Base-by-base conservation (phyloP, 2,797 vertebrate species). In the Acomys russatus region DNA sequence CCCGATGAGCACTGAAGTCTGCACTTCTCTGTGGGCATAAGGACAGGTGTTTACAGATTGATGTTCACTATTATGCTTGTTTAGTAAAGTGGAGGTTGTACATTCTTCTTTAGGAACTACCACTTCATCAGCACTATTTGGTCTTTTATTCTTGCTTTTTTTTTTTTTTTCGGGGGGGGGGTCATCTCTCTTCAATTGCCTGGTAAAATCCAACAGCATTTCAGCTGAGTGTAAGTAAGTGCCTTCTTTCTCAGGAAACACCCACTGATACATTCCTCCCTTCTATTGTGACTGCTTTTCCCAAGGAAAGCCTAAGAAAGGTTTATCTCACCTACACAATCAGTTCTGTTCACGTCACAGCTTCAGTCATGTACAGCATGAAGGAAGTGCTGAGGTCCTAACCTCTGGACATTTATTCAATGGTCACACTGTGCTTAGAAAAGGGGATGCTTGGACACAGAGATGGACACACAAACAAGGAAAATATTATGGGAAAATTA, bases 361-460 rank as follows among this genome's bases (percentile, higher is more conserved):
- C n/a, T 35, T 74, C 25, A 9, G 30, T 33, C 66, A 12, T 68
- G 49, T 68, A 3, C 9, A 10, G 2, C 23, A 61, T 61, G 38
- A 92, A 91, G 71, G 30, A 59, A 18, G 28, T 3, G 2, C 71
- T 44, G 56, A 30, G 35, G 23, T 11, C 9, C 61, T 59, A 80
- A 63, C 54, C 54, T 59, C n/a, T 33, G 77, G 56, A 71, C 30
- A 3, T n/a, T 64, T 17, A 85, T 74, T 76, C 14, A 74, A 30
- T 89, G 90, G 90, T 92, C 85, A 70, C n/a, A 30, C 23, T 68
- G 17, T 79, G 33, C 80, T 92, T 83, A 51, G 14, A 38, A 70
- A 90, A 71, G 3, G n/a, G n/a, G 51, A 28, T 23, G 33, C 56
- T 70, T 90, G 12, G 12, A 44, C 25, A 30, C 2, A 74, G 33